phyloP scores from a whole-genome alignment of 2,888 invertebrate genomes.

The Agonopterix arenella region DNA sequence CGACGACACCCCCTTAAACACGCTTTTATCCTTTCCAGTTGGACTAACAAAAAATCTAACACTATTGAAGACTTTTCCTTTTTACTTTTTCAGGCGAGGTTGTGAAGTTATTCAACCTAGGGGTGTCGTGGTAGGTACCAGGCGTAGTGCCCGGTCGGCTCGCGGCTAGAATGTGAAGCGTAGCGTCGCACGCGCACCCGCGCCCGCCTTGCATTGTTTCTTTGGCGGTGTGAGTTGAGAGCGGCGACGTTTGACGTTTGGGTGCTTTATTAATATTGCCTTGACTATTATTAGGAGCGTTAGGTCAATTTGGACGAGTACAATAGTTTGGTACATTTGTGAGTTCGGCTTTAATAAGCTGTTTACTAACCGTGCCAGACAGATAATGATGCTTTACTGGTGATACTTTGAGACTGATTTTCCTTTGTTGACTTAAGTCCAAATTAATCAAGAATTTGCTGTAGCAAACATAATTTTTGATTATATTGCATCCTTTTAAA shows the following conservation, averaged over 20 bases:
- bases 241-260: slow-evolving; percentile 20
- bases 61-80: background rate
- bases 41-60: background rate
- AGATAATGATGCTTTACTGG: too few species aligned
- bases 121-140: slow-evolving; percentile 45
- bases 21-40: background rate
- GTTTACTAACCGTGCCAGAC: too few species aligned
- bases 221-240: slow-evolving; percentile 49
- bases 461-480: too few species aligned
- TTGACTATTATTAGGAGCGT: too few species aligned
- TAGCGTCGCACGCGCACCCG: slow-evolving; percentile 61
- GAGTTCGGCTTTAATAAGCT: too few species aligned
- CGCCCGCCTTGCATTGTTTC: slow-evolving; percentile 49
- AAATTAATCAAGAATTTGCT: too few species aligned
- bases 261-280: too few species aligned
- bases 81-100: background rate
- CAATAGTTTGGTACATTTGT: too few species aligned
- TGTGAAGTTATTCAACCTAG: slow-evolving; percentile 2
- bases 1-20: slow-evolving; percentile 42
- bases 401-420: too few species aligned
- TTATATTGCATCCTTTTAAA: too few species aligned
- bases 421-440: too few species aligned
- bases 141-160: slow-evolving; percentile 57
- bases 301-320: too few species aligned
- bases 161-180: slow-evolving; percentile 68